Evolutionary conservation across 2,888 invertebrate genomes (phyloP).

Genomic region (Bruchidius siliquastri): DNA sequence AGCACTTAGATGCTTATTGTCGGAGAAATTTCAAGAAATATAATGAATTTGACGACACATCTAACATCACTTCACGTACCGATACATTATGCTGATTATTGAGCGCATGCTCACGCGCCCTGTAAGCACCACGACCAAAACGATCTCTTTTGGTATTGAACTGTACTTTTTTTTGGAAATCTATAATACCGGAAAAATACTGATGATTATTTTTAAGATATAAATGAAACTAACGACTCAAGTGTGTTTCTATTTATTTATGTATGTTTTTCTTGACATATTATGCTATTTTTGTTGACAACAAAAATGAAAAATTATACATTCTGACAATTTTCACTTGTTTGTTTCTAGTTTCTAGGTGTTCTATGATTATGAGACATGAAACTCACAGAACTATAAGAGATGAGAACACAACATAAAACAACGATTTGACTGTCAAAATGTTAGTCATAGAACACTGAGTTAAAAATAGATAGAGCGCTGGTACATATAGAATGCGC

Average conservation of each 20-base stretch:
- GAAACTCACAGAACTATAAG: too few relatives aligned
- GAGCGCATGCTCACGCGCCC: conserved; percentile 24
- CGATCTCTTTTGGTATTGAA: conserved; percentile 34
- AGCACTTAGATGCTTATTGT: conserved; percentile 1
- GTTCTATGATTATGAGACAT: not conserved
- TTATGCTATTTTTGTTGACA: not conserved
- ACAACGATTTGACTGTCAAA: too few relatives aligned
- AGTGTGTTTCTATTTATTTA: not conserved
- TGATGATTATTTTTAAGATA: not conserved
- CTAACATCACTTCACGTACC: conserved; percentile 11
- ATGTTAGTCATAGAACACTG: too few relatives aligned
- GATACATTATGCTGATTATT: conserved; percentile 13
- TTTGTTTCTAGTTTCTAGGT: not conserved
- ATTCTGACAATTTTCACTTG: not conserved
- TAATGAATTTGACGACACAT: conserved; percentile 4
- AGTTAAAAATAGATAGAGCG: too few relatives aligned
- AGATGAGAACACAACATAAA: too few relatives aligned
- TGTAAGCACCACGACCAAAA: conserved; percentile 28
- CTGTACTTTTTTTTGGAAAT: conserved; percentile 21
- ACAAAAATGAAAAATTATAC: not conserved
- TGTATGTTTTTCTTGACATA: not conserved
- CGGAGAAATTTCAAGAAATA: conserved; percentile 3
- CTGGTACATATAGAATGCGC: too few relatives aligned
- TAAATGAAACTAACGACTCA: not conserved
- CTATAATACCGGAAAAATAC: not conserved